Conservation (phyloP, 2,113 vertebrate genomes). For the Callithrix jacchus region DNA sequence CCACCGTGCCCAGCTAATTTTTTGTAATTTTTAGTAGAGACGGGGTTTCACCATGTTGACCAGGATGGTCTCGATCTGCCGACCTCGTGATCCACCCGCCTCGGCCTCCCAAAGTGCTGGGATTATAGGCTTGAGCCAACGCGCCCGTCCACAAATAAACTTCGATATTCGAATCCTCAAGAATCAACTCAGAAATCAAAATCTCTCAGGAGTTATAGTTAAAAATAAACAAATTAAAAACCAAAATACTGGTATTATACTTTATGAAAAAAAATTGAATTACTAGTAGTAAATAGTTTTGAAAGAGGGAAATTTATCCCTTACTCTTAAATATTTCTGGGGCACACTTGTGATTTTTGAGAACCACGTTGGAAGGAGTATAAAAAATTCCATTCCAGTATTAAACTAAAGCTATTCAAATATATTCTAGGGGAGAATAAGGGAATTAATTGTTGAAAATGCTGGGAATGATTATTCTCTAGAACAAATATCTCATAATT, state of each 20-base stretch:
- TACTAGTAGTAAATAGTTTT: not conserved
- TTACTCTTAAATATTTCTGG: not conserved
- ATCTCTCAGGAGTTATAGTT: not conserved
- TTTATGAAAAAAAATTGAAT: not conserved
- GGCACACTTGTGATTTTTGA: not conserved
- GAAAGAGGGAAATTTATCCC: not conserved
- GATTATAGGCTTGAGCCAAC: no score
- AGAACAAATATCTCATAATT: not conserved
- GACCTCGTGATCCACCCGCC: no score
- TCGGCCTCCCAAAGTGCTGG: no score
- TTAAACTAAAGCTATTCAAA: not conserved
- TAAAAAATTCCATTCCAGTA: not conserved
- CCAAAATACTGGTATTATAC: not conserved
- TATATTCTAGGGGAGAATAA: not conserved
- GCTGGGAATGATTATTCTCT: not conserved
- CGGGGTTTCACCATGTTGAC: no score
- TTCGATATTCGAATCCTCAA: not conserved
- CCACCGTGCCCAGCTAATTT: no score
- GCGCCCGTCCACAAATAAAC: not conserved
- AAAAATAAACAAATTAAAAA: not conserved
- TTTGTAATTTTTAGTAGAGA: no score
- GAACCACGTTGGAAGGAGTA: not conserved
- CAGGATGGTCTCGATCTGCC: no score
- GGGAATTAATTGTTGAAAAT: not conserved
- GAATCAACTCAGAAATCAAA: not conserved